Base-by-base conservation (phyloP, 2,113 vertebrate species). In the Gila orcuttii region DNA sequence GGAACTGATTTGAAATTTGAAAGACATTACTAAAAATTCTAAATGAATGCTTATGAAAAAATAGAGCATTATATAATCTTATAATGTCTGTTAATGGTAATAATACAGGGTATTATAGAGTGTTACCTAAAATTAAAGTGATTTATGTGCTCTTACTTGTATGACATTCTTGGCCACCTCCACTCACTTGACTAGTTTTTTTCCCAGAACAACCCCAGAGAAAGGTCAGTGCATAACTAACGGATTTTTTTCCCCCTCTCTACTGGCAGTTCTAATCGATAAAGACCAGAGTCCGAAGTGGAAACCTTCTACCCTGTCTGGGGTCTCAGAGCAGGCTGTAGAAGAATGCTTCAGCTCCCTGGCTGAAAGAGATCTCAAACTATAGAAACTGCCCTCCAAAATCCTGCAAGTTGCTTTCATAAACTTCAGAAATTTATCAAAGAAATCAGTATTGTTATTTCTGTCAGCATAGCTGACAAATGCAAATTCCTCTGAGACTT, bases 201-300 rank as follows among this genome's bases (percentile, higher is more conserved):
- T 36, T 23, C 7, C 47, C 74, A 31, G 12, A 76, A 76, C 45
- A 52, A 69, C 66, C 9, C 19, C 33, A 39, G 19, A 39, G 19
- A 21, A 39, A 33, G 52, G 4, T 21, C 28, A 36, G 4, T 4
- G 17, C 15, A 55, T 36, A 57, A 25, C 52, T 60, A 6, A 79
- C 55, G 42, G 75, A 21, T 23, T 36, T 75, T 75, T 81, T 28
- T 0, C 7, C 25, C 28, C 33, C 4, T 86, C 7, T 66, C 11
- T 79, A 47, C 21, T 60, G 85, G 11, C 87, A 99, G 98, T 98
- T 89, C 90, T 99, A 86, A 93, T 98, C 59, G 98, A 99, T 92
- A 98, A 94, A 92, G 97, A 99, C 93, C 97, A 97, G 5, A 95
- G 85, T 81, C 96, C 97, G 31, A 94, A 91, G 88, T 99, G 98